phyloP scores from a whole-genome alignment of 2,888 invertebrate species.

The Nipponacmea schrenckii region DNA sequence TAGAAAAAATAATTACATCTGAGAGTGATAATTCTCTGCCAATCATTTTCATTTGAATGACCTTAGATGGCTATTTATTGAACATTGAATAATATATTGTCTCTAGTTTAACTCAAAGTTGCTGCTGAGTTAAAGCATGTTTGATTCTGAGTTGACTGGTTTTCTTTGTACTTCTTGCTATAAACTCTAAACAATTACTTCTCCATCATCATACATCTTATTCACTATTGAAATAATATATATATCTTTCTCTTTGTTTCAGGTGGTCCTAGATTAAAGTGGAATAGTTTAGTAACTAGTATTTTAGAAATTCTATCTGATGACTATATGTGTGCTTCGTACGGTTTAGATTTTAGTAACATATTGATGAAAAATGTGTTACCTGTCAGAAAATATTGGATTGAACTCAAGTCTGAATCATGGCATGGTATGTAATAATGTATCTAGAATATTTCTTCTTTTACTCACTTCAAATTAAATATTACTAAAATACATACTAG shows the following conservation, averaged over 20 bases:
- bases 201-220: no score
- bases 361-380: constrained; percentile 58
- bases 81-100: no score
- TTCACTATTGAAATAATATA: no score
- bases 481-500: not conserved
- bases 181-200: no score
- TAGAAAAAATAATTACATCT: no score
- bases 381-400: constrained; percentile 48
- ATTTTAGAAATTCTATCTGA: constrained; percentile 46
- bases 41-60: no score
- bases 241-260: constrained; percentile 13
- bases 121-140: no score
- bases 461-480: not conserved
- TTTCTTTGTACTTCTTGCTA: no score
- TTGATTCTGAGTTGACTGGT: no score
- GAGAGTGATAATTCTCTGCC: no score
- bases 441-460: not conserved
- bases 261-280: constrained; percentile 50
- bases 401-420: constrained; percentile 44
- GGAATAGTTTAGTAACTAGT: constrained; percentile 39
- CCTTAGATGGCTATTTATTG: no score
- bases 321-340: constrained; percentile 44
- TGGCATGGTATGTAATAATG: constrained; percentile 54
- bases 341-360: constrained; percentile 56
- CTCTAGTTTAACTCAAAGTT: no score